phyloP scores from a whole-genome alignment of 2,113 vertebrate genomes.

The Perca fluviatilis region DNA sequence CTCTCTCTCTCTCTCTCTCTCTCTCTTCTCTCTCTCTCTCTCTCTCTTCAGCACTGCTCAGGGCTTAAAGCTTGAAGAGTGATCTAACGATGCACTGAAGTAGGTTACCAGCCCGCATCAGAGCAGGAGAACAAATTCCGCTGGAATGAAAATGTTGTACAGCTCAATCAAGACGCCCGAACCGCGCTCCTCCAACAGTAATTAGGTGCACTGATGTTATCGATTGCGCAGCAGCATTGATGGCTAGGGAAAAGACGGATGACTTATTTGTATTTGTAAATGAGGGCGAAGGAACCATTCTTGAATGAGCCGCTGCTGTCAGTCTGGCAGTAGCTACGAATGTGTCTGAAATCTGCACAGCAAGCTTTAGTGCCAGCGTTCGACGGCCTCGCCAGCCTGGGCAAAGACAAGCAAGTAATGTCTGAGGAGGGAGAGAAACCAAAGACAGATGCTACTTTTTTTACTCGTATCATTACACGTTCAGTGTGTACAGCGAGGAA shows the following conservation, averaged over 20 bases:
- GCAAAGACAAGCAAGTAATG: conserved; percentile 44
- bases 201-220: conserved; percentile 69
- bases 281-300: conserved; percentile 35
- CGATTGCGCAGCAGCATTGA: conserved; percentile 35
- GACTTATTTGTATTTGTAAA: conserved; percentile 62
- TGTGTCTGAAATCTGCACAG: conserved; percentile 32
- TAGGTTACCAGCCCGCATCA: conserved; percentile 73
- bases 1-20: conserved; percentile 32
- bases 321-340: not conserved
- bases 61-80: conserved; percentile 64
- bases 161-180: conserved; percentile 55
- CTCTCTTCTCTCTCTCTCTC: conserved; percentile 34
- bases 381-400: not conserved
- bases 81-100: conserved; percentile 76
- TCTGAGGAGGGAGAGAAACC: conserved; percentile 11
- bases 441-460: not conserved
- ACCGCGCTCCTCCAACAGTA: conserved; percentile 50
- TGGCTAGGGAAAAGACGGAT: conserved; percentile 44
- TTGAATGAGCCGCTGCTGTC: conserved; percentile 8
- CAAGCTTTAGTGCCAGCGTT: not conserved
- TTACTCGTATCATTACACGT: not conserved
- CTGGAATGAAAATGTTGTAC: conserved; percentile 61
- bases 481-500: not conserved
- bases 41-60: conserved; percentile 42
- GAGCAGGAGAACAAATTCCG: conserved; percentile 64